Conservation (phyloP, 2,113 vertebrate genomes). For the Hyperoodon ampullatus region DNA sequence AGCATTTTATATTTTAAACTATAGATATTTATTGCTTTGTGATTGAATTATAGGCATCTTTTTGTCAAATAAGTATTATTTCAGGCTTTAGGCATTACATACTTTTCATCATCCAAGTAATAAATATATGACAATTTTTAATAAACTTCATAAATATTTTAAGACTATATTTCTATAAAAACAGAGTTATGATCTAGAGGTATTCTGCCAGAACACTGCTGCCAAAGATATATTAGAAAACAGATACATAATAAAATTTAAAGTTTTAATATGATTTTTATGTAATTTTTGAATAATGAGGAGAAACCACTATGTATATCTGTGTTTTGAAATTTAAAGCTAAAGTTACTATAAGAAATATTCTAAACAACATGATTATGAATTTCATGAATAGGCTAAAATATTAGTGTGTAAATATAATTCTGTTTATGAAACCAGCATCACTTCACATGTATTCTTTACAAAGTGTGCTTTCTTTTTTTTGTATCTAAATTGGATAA, state of each 20-base stretch:
- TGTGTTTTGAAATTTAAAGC: constrained; percentile 1
- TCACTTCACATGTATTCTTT: not conserved
- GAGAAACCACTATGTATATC: not conserved
- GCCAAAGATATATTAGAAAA: not conserved
- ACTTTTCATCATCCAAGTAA: not conserved
- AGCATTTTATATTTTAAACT: not conserved
- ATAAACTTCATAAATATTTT: not conserved
- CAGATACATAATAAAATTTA: not conserved
- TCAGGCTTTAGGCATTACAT: not conserved
- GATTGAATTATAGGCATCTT: not conserved
- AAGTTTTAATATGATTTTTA: not conserved
- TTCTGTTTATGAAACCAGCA: not conserved
- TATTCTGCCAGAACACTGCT: not conserved
- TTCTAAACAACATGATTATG: not conserved
- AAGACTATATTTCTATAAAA: not conserved
- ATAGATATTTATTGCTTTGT: not conserved
- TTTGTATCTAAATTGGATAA: not conserved
- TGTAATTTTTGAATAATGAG: not conserved
- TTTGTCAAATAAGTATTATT: not conserved
- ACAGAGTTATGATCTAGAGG: not conserved
- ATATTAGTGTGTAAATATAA: not conserved
- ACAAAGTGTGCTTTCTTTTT: not conserved
- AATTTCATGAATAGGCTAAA: not conserved
- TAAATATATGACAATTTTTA: not conserved
- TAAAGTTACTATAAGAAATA: not conserved